Percentiles rank a stretch among this genome's conserved stretches.
Conservation (phyloP, 2,888 invertebrate genomes). For the Dorcus parallelipipedus region DNA sequence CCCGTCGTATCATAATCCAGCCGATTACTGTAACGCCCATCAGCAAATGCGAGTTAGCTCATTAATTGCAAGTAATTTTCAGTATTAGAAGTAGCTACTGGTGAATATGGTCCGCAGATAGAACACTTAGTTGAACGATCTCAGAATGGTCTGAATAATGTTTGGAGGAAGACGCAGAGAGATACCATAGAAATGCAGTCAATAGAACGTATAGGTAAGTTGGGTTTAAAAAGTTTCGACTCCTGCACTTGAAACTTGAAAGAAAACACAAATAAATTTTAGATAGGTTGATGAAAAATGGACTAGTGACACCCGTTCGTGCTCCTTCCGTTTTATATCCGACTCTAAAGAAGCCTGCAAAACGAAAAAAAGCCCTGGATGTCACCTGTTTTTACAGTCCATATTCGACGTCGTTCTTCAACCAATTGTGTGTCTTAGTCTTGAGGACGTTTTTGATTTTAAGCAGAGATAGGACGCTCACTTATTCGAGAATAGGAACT, state of each 20-base stretch:
- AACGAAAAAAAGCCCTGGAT: slow-evolving; percentile 18
- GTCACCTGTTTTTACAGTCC: slow-evolving; percentile 32
- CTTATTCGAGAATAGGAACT: slow-evolving; percentile 72
- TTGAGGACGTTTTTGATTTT: slow-evolving; percentile 61
- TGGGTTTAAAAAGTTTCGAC: not conserved
- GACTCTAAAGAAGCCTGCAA: slow-evolving; percentile 31
- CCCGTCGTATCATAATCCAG: slow-evolving; percentile 87
- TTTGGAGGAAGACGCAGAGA: slow-evolving; percentile 52
- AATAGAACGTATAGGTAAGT: slow-evolving; percentile 46
- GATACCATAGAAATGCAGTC: slow-evolving; percentile 45
- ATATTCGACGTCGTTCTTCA: slow-evolving; percentile 58
- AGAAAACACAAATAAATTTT: slow-evolving; percentile 22
- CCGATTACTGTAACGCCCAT: slow-evolving; percentile 74
- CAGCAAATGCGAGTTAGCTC: not conserved
- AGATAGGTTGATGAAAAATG: slow-evolving; percentile 54
- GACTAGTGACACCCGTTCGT: slow-evolving; percentile 54
- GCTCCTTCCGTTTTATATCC: slow-evolving; percentile 44
- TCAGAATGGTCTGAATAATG: slow-evolving; percentile 58
- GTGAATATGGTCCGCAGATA: slow-evolving; percentile 67
- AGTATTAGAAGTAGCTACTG: slow-evolving; percentile 80
- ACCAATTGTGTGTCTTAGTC: slow-evolving; percentile 60
- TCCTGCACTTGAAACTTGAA: not conserved
- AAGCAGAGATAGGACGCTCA: slow-evolving; percentile 71
- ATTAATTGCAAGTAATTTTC: slow-evolving; percentile 28
- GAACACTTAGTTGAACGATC: slow-evolving; percentile 58